phyloP scores from a whole-genome alignment of 2,888 invertebrate genomes.

The Orchesella flavescens region DNA sequence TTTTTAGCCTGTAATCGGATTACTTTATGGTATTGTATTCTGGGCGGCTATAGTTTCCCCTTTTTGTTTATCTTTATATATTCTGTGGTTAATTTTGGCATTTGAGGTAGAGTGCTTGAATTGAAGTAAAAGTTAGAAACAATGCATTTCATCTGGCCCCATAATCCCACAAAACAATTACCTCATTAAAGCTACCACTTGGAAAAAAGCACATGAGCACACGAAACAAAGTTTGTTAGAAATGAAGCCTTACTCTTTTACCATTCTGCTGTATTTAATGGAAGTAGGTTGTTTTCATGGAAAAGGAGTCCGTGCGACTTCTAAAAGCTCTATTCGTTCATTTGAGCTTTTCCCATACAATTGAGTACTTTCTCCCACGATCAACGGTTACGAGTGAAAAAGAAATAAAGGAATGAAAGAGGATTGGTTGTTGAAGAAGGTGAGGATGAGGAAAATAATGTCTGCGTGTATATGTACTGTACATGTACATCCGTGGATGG shows the following conservation, averaged over 20 bases:
- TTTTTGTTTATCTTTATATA: no score
- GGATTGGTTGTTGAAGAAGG: no score
- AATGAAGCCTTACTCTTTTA: background rate
- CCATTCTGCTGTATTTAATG: background rate
- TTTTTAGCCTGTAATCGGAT: no score
- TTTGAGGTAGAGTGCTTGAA: no score
- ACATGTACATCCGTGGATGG: background rate
- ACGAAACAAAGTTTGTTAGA: background rate
- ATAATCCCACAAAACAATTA: conserved; percentile 41
- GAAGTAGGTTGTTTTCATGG: background rate
- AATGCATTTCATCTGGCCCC: no score
- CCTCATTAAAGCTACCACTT: conserved; percentile 27
- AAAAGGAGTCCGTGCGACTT: background rate
- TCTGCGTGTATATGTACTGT: background rate
- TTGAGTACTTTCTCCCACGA: conserved; percentile 19
- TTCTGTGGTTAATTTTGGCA: no score
- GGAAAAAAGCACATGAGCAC: conserved; percentile 18
- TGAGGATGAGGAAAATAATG: no score
- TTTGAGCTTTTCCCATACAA: background rate
- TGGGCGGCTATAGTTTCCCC: no score
- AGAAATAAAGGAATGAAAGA: no score
- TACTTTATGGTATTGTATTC: no score
- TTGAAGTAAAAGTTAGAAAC: no score
- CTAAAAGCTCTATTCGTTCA: background rate
- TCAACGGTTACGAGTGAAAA: background rate